Base-by-base conservation (phyloP, 2,113 vertebrate genomes). In the Chloropsis cyanopogon region DNA sequence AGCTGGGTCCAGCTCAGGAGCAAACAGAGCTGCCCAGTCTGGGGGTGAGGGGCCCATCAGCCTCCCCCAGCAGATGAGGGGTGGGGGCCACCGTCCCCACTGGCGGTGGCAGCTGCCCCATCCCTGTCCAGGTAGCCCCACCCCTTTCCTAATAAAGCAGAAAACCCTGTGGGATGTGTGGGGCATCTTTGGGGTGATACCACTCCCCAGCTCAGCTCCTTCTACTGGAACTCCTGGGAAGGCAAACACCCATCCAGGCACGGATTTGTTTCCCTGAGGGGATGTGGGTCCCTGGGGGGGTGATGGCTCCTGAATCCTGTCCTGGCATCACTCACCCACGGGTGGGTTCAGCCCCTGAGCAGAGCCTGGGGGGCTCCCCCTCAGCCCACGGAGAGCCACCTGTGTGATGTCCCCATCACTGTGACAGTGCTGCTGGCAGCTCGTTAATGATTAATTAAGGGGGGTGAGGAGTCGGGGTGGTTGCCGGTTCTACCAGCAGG, bases 121-220 rank as follows among this genome's bases (percentile, higher is more conserved):
- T 39, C 41, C 68, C 41, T 69, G 35, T 20, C 41, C 0, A 0
- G 49, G 63, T 44, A 60, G 13, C 54, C 12, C 9, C 26, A 39
- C 3, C 33, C 28, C n/a, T 19, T 81, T 77, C 93, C 49, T 39
- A 96, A 96, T 96, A 96, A 96, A 81, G 72, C 91, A 88, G 71
- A 95, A 92, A 88, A 86, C 37, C 37, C 37, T 0, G 4, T 19
- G 79, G 49, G 63, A 42, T 0, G 18, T 77, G 71, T 77, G 47
- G 50, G 66, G 63, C 2, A 2, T 95, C 35, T 70, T 56, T 80
- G 64, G 66, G 41, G 35, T 52, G 61, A 25, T 3, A 10, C 22
- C 3, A 0, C 35, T 23, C 16, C 68, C 37, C 4, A 9, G 13
- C 29, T 33, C 82, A n/a, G 49, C 64, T 81, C 47, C 35, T 59